A percentile compares a stretch with the other conserved stretches of the same genome.
Evolutionary conservation across 2,797 vertebrate species (phyloP).

Genomic region (Anguilla megastoma): DNA sequence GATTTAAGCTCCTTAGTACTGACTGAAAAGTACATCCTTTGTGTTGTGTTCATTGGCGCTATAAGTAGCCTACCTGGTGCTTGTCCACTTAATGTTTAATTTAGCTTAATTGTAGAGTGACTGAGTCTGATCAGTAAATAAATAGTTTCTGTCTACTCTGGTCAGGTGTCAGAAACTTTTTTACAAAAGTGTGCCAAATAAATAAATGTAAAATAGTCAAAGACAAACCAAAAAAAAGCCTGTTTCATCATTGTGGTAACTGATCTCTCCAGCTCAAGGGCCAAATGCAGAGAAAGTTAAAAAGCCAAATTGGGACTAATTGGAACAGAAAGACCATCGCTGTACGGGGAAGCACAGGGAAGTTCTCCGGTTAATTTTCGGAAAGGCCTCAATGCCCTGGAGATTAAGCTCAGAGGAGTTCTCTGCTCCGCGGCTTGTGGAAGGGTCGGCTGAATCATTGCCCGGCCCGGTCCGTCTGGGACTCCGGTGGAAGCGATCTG

Average conservation of each 20-base stretch:
- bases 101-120: background rate
- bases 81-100: background rate
- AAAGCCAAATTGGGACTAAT: background rate
- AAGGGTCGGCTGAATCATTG: background rate
- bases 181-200: background rate
- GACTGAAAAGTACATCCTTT: background rate
- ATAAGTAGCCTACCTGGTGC: background rate
- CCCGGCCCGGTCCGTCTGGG: background rate
- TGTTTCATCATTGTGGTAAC: background rate
- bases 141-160: background rate
- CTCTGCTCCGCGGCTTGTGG: background rate
- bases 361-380: background rate
- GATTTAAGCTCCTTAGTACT: background rate
- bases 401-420: background rate
- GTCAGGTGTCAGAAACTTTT: background rate
- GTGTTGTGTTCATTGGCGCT: background rate
- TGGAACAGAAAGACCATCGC: background rate
- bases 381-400: background rate
- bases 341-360: background rate
- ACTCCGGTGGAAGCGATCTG: background rate
- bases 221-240: background rate
- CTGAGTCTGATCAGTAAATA: background rate
- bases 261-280: background rate
- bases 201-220: background rate
- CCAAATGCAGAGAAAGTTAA: background rate